A percentile compares a stretch with the other conserved stretches of the same genome.
Conservation (phyloP, 2,888 invertebrate species). For the Odontomyia ornata region DNA sequence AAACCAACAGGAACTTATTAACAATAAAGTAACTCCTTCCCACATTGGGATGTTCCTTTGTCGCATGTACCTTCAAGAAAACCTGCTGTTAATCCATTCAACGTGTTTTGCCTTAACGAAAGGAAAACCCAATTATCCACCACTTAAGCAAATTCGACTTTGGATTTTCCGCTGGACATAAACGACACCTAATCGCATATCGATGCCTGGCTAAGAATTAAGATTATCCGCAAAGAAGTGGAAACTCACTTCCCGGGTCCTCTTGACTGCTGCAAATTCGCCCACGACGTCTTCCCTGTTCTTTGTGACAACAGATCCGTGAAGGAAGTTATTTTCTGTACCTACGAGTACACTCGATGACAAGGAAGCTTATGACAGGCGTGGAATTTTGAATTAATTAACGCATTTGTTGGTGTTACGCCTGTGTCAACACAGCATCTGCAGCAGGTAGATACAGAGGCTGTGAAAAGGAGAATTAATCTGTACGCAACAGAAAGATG, state of each 20-base stretch:
- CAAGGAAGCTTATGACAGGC: conserved; percentile 29
- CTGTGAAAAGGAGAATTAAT: not conserved
- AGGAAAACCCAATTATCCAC: conserved; percentile 42
- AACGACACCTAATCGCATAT: conserved; percentile 38
- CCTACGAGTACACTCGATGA: conserved; percentile 21
- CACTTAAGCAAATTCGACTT: conserved; percentile 40
- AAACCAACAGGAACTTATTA: not conserved
- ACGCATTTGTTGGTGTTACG: conserved; percentile 43
- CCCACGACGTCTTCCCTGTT: not conserved
- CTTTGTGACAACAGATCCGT: not conserved
- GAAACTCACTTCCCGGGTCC: conserved; percentile 35
- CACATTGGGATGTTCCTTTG: not conserved
- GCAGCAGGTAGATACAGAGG: conserved; percentile 26
- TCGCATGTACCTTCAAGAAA: not conserved
- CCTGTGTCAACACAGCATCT: conserved; percentile 36
- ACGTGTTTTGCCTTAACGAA: conserved; percentile 31
- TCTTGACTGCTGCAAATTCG: not conserved
- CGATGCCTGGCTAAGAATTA: conserved; percentile 38
- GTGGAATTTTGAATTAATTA: conserved; percentile 45
- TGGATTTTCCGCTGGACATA: conserved; percentile 39
- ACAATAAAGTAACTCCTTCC: conserved; percentile 13
- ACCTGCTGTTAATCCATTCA: conserved; percentile 33
- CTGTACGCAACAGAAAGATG: conserved; percentile 19
- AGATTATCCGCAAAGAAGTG: conserved; percentile 36
- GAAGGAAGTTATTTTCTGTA: conserved; percentile 21